Conservation (phyloP, 2,888 invertebrate genomes). For the Erebia aethiops region DNA sequence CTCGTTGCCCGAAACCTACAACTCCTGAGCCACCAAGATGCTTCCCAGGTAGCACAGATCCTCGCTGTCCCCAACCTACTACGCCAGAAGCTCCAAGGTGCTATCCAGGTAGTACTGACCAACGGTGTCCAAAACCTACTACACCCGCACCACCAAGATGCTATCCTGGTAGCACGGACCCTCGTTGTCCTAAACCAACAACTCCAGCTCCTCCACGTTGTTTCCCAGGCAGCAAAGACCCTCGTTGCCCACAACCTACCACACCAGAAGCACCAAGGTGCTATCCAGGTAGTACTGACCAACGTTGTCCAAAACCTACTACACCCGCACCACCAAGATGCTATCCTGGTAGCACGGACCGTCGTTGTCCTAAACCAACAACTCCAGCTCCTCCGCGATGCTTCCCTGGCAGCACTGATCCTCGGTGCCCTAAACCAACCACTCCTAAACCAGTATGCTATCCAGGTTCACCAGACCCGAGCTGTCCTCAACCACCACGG, state of each 20-base stretch:
- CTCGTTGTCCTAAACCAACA: neutral
- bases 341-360: slow-evolving; percentile 58
- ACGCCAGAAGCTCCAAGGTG: slow-evolving; percentile 45
- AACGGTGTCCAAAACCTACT: slow-evolving; percentile 51
- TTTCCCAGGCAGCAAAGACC: slow-evolving; percentile 47
- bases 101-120: slow-evolving; percentile 40
- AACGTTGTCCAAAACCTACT: slow-evolving; percentile 50
- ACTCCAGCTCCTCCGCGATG: slow-evolving; percentile 47
- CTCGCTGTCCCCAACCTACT: slow-evolving; percentile 27
- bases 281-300: slow-evolving; percentile 54
- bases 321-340: slow-evolving; percentile 49
- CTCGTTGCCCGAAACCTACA: slow-evolving; percentile 37
- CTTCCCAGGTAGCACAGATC: slow-evolving; percentile 34
- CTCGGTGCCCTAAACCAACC: slow-evolving; percentile 53
- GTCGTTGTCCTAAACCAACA: slow-evolving; percentile 52
- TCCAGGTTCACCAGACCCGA: slow-evolving; percentile 47
- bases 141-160: slow-evolving; percentile 52
- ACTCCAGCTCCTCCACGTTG: slow-evolving; percentile 47
- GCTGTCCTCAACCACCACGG: slow-evolving; percentile 49
- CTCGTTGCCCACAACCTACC: slow-evolving; percentile 47
- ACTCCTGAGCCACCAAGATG: slow-evolving; percentile 22
- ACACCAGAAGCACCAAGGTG: slow-evolving; percentile 48
- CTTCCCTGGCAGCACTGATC: slow-evolving; percentile 51
- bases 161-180: slow-evolving; percentile 55
- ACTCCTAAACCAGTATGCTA: slow-evolving; percentile 45